Evolutionary conservation across 2,113 vertebrate genomes (phyloP).

Genomic region (Carassius carassius): DNA sequence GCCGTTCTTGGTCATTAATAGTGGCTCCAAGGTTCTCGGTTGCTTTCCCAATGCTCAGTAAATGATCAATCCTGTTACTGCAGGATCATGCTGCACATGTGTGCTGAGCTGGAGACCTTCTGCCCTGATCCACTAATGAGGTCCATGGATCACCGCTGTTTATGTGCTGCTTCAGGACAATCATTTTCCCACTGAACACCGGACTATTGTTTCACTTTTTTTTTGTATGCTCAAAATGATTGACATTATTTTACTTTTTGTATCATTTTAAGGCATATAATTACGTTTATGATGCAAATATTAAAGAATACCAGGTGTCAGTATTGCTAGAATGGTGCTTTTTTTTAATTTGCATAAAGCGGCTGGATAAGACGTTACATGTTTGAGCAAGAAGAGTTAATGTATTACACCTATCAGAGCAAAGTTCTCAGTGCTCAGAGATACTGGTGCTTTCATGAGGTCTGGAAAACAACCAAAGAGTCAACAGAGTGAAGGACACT

Average conservation of each 20-base stretch:
- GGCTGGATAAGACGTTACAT: neutral
- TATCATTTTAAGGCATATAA: neutral
- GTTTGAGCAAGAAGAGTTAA: conserved; percentile 63
- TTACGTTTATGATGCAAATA: neutral
- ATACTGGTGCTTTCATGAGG: neutral
- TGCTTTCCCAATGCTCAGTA: conserved; percentile 39
- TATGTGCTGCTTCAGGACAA: neutral
- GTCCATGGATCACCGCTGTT: neutral
- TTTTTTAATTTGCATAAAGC: neutral
- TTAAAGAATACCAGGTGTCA: neutral
- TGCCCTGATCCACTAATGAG: neutral
- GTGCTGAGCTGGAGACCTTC: neutral
- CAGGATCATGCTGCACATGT: conserved; percentile 15
- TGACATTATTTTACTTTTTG: neutral
- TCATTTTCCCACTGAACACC: neutral
- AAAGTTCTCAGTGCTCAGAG: conserved; percentile 62
- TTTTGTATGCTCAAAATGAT: neutral
- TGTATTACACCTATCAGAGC: conserved; percentile 67
- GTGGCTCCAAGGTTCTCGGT: conserved; percentile 43
- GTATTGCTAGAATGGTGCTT: neutral
- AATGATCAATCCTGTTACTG: conserved; percentile 55
- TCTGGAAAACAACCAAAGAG: neutral
- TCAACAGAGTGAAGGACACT: neutral
- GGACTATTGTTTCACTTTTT: neutral
- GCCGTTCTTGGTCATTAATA: neutral